Evolutionary conservation across 2,888 invertebrate genomes (phyloP), one percentile per base, ranked within the genome.

Genomic region (Drosophila tanythrix): DNA sequence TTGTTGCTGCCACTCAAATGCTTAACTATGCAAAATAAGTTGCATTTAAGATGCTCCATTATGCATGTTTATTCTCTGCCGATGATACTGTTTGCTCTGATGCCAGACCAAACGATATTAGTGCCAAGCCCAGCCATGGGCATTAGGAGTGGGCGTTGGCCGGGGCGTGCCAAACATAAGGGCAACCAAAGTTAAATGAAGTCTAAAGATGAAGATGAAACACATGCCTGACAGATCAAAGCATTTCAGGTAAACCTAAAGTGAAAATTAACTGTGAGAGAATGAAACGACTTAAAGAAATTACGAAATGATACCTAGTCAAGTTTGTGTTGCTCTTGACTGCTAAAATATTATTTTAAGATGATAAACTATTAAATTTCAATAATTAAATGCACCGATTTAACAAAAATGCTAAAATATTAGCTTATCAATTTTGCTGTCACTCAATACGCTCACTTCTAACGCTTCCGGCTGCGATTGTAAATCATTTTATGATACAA

Each of bases 11-110:
- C 85, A 85, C 91, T 90, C 81, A 82, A 91, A 88, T 82, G 89
- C 84, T 90, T 84, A 91, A 91, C 91, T 90, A 90, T 90, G 91
- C 82, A 89, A 86, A 90, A 89, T 90, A 90, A 91, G 90, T 89
- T 88, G 88, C 88, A 90, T 91, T 90, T 89, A 86, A 82, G 86
- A 90, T 83, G 90, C 90, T 91, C 90, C 90, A 91, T 90, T 90
- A 91, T 90, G 91, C 90, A 89, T 91, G 90, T 89, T 90, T 90
- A 88, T 90, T 81, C 88, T 81, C 77, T 81, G 82, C 74, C 82
- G 88, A 85, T 79, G 87, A 90, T 89, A 84, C 84, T 74, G 76
- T 76, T 81, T 66, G 60, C 65, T 64, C 43, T 43, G 55, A 61
- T n/a, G 53, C 72, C 70, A 59, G 53, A 40, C 64, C 60, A 56